Base-by-base conservation (phyloP, 2,113 vertebrate genomes). In the Gymnocephalus cernua region DNA sequence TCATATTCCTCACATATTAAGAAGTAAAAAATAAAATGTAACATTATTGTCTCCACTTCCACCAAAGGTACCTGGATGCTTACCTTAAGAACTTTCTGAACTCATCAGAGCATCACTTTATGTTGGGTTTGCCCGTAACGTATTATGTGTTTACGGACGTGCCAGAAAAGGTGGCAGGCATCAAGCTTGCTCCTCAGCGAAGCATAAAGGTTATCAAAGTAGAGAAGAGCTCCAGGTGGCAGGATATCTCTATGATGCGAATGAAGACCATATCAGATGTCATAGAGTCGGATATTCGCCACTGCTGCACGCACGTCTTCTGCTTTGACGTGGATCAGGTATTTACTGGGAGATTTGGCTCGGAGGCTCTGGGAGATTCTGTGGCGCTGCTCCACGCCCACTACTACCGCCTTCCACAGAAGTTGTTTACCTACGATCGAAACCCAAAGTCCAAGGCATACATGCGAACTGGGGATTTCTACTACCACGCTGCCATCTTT, bases 401-500 rank as follows among this genome's bases (percentile, higher is more conserved):
- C 75, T 95, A 77, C 86, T 96, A 95, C 85, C 91, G 2, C 78
- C 54, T 91, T 50, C 92, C 93, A 0, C 82, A 29, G 51, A 0
- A 0, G 1, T 1, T 86, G 7, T 95, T 88, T 51, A 93, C 94
- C 11, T 96, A 94, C 0, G 96, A 96, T 74, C 75, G 12, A 47
- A 89, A 95, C 78, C 75, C 63, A 1, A 90, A 82, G n/a, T 96
- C 95, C 0, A 84, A 68, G 3, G 95, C 96, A 0, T 94, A 82
- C 53, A 87, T 96, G 87, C 27, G 48, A 3, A 82, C 48, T 0
- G 92, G 90, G 14, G 95, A 96, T 78, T 95, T 96, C 86, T 96
- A 96, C 86, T 96, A 96, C 84, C 95, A 96, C 0, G 96, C 95
- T 0, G 96, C 96, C 0, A 56, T 96, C 56, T 96, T 96, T 19